Evolutionary conservation across 2,797 vertebrate genomes (phyloP).

Genomic region (Phylloscopus collybita): DNA sequence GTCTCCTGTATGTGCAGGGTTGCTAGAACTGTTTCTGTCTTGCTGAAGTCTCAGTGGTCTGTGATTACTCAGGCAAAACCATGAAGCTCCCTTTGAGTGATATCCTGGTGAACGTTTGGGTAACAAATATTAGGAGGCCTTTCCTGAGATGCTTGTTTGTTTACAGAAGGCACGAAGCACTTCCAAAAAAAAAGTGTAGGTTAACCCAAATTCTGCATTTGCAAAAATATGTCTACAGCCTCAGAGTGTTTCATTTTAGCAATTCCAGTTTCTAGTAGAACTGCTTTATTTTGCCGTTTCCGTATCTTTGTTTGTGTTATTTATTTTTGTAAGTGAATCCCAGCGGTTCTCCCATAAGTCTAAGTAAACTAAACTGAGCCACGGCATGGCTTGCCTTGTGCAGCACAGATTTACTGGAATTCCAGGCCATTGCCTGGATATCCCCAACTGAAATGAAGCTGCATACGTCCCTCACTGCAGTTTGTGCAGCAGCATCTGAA

Average conservation of each 20-base stretch:
- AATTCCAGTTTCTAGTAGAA: not conserved
- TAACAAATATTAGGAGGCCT: not conserved
- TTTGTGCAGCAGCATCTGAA: not conserved
- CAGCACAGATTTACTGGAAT: not conserved
- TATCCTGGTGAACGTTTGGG: not conserved
- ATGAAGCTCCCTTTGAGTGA: not conserved
- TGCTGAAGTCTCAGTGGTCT: accelerated
- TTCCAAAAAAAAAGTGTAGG: not conserved
- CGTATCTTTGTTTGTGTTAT: not conserved
- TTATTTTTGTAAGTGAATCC: not conserved
- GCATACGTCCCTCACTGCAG: not conserved
- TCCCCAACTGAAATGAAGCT: not conserved
- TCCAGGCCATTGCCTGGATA: not conserved
- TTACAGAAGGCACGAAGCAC: not conserved
- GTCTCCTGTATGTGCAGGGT: not conserved
- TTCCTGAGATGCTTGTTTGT: not conserved
- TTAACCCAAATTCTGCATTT: not conserved
- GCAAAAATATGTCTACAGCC: not conserved
- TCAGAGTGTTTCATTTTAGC: not conserved
- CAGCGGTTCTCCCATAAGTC: accelerated
- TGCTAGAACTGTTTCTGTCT: not conserved
- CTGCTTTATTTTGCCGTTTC: not conserved
- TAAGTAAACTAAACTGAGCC: not conserved
- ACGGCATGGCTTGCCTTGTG: not conserved
- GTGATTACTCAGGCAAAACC: not conserved